Evolutionary conservation across 2,797 vertebrate genomes (phyloP).

Genomic region (Tokudaia muenninki): DNA sequence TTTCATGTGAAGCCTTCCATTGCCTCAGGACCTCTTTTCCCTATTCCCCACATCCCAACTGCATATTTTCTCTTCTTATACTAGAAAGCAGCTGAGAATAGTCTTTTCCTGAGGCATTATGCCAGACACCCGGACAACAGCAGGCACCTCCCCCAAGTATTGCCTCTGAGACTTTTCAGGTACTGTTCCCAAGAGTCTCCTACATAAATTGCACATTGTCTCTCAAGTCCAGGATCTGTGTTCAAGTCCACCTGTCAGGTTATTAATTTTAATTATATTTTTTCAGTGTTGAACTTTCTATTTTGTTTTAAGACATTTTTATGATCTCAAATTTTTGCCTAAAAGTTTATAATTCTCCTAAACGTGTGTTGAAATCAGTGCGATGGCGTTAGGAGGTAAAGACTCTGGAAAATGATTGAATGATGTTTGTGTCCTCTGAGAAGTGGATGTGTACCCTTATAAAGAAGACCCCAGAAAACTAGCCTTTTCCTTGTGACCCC

Average conservation of each 20-base stretch:
- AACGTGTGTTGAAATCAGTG: neutral
- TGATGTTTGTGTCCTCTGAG: neutral
- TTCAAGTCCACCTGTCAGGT: neutral
- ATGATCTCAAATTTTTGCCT: neutral
- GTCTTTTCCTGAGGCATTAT: neutral
- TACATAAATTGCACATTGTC: neutral
- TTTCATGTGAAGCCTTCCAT: neutral
- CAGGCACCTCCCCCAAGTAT: neutral
- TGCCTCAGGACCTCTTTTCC: neutral
- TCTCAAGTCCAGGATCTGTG: neutral
- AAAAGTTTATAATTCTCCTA: neutral
- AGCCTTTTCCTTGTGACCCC: neutral
- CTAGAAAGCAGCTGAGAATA: neutral
- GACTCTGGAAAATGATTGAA: neutral
- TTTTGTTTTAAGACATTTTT: slow-evolving; percentile 23
- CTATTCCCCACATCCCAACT: neutral
- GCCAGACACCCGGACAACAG: neutral
- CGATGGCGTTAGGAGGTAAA: neutral
- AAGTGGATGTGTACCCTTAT: neutral
- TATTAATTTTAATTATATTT: slow-evolving; percentile 34
- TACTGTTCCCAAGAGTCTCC: neutral
- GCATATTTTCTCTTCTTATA: neutral
- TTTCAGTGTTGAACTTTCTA: slow-evolving; percentile 11
- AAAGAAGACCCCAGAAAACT: neutral
- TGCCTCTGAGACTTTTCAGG: neutral